Evolutionary conservation across 2,113 vertebrate species (phyloP).

Genomic region (Serinus canaria): DNA sequence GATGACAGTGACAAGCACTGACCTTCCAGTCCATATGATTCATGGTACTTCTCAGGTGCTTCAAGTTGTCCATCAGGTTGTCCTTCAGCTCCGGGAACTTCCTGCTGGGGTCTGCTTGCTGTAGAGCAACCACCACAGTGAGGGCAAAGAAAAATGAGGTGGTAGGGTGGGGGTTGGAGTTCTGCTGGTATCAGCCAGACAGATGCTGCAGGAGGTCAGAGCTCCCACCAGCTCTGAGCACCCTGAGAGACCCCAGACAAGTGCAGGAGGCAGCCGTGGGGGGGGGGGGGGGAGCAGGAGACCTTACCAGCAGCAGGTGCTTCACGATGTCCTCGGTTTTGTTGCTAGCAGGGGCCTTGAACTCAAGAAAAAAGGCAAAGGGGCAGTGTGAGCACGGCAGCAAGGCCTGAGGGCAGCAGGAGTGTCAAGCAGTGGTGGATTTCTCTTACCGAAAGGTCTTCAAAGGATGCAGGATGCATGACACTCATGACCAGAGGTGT

Average conservation of each 20-base stretch:
- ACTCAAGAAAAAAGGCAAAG: neutral
- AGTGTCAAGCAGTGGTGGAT: rapidly evolving
- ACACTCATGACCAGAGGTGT: slow-evolving; percentile 67
- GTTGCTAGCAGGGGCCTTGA: slow-evolving; percentile 60
- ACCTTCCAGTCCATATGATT: slow-evolving; percentile 74
- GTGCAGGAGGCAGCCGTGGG: neutral
- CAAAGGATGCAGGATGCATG: neutral
- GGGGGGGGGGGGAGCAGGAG: rapidly evolving
- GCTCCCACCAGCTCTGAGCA: neutral
- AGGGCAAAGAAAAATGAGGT: neutral
- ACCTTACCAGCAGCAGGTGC: slow-evolving; percentile 80
- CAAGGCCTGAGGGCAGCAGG: neutral
- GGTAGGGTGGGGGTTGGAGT: rapidly evolving
- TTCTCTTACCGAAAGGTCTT: neutral
- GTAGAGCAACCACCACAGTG: neutral
- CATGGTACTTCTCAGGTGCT: slow-evolving; percentile 72
- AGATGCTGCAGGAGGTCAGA: neutral
- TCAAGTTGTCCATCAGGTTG: slow-evolving; percentile 76
- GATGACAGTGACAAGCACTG: neutral
- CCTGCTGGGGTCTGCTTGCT: slow-evolving; percentile 69
- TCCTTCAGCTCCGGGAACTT: slow-evolving; percentile 78
- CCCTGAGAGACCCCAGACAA: neutral
- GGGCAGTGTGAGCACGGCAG: neutral
- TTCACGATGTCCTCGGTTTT: slow-evolving; percentile 80
- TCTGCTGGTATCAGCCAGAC: neutral